Evolutionary conservation across 2,888 invertebrate species (phyloP), one percentile per base, ranked within the genome.

Genomic region (Thecocarcelia acutangulata): DNA sequence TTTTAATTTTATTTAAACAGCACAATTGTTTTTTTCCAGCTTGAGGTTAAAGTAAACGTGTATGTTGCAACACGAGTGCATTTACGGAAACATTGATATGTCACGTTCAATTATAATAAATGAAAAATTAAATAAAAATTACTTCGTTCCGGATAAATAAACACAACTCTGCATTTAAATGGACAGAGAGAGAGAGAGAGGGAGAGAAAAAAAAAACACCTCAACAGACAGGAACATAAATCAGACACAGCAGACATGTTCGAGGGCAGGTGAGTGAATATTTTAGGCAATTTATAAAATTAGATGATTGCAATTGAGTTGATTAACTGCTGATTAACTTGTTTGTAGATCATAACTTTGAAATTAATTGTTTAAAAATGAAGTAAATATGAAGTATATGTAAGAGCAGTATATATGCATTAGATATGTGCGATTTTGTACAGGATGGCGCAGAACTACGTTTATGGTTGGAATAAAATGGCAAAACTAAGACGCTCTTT

Each of bases 51-150:
- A 70, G 50, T 19, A 64, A 70, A 77, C 46, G 40, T 78, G 52
- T 68, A 17, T 37, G 24, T 11, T 50, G 46, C 37, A 40, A 19
- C 44, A 79, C 54, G 68, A 73, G 44, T 73, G 37, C 21, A 61
- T 63, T 68, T 61, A 19, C 79, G 68, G 68, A 79, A 73, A 79
- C 48, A 74, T 33, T 68, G 61, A 79, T 73, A 73, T 74, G 79
- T 79, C 79, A 79, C 73, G 73, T 74, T 79, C 61, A 68, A 79
- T 68, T 68, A 46, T 73, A 68, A n/a, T 63, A 73, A 73, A 61
- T 61, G 46, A 54, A 68, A 79, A 73, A 66, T 59, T 44, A 68
- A 73, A 66, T 66, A 79, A 66, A 78, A 73, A 66, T 54, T 77
- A 63, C 56, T 63, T 70, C 40, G 63, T 48, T 56, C 56, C 69